Conservation (phyloP, 2,888 invertebrate species). For the Melinaea marsaeus region DNA sequence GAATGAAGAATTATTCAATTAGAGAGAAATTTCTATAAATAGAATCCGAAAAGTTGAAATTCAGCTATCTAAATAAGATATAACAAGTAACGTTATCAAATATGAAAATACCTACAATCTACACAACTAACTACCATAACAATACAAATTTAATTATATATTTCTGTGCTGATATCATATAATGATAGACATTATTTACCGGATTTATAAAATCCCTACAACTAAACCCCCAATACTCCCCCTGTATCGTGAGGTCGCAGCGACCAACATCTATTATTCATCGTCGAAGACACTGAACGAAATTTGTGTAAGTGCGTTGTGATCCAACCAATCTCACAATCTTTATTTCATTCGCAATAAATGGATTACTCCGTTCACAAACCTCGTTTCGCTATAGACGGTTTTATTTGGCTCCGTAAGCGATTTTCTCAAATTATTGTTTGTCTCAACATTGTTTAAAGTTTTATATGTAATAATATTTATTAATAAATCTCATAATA, state of each 20-base stretch:
- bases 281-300: slow-evolving; percentile 69
- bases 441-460: background rate
- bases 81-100: too few relatives aligned
- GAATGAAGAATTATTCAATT: slow-evolving; percentile 3
- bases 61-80: too few relatives aligned
- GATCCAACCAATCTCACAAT: slow-evolving; percentile 71
- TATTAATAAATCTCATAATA: too few relatives aligned
- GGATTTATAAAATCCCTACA: slow-evolving; percentile 7
- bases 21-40: too few relatives aligned
- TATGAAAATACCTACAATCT: too few relatives aligned
- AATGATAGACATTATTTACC: background rate
- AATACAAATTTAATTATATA: too few relatives aligned
- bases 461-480: background rate
- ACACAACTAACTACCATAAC: too few relatives aligned
- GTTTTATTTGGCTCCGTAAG: slow-evolving; percentile 50
- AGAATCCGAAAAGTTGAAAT: too few relatives aligned
- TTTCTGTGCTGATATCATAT: too few relatives aligned
- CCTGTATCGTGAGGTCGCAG: slow-evolving; percentile 36
- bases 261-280: slow-evolving; percentile 67
- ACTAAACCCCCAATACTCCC: slow-evolving; percentile 16
- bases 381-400: slow-evolving; percentile 57
- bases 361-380: slow-evolving; percentile 68
- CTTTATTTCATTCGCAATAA: slow-evolving; percentile 73
- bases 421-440: slow-evolving; percentile 38
- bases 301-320: slow-evolving; percentile 76